Conservation (phyloP, 2,888 invertebrate genomes). For the Ophioninae sp. region DNA sequence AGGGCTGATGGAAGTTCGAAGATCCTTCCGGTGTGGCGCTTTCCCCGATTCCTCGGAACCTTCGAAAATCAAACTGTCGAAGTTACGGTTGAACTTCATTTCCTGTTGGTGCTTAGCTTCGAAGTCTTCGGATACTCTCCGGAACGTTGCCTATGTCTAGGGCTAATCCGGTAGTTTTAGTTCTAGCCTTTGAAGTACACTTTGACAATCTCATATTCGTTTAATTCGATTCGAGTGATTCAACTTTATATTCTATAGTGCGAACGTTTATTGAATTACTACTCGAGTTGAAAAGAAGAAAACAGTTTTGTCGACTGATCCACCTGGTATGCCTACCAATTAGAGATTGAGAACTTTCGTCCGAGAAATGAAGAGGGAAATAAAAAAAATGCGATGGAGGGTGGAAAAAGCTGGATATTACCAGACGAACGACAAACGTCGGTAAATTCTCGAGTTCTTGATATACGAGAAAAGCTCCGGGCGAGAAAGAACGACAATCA, state of each 20-base stretch:
- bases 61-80: neutral
- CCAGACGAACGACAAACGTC: constrained; percentile 5
- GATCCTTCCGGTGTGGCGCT: neutral
- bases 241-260: neutral
- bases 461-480: neutral
- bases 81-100: too few species aligned
- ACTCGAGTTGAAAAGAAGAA: neutral
- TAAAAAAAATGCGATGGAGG: too few species aligned
- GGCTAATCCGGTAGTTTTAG: too few species aligned
- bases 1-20: neutral
- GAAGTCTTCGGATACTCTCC: too few species aligned
- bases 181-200: too few species aligned
- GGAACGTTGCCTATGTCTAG: too few species aligned
- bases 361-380: neutral
- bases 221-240: too few species aligned
- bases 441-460: constrained; percentile 6
- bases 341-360: constrained; percentile 10
- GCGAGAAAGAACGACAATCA: constrained; percentile 20
- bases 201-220: neutral
- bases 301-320: neutral
- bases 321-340: neutral
- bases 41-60: neutral
- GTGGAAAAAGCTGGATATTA: neutral
- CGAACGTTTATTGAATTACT: constrained; percentile 28
- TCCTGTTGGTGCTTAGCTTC: too few species aligned